A percentile compares a stretch with the other conserved stretches of the same genome.
Evolutionary conservation across 2,888 invertebrate genomes (phyloP).

Genomic region (Drosophila helvetica): DNA sequence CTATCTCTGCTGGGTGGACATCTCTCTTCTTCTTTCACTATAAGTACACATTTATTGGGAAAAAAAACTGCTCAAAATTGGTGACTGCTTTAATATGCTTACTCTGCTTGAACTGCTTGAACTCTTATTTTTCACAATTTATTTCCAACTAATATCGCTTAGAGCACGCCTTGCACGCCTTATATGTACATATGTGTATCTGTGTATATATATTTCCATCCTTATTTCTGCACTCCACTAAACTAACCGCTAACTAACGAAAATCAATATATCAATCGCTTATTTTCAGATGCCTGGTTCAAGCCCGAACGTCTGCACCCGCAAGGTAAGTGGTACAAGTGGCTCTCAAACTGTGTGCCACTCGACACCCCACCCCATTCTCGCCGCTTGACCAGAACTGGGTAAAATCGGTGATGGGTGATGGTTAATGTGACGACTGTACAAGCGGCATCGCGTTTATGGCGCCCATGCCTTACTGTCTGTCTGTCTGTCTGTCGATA

Average conservation of each 20-base stretch:
- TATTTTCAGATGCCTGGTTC: conserved; percentile 95
- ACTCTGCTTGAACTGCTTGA: not conserved
- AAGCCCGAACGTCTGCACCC: conserved; percentile 96
- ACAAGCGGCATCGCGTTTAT: conserved; percentile 26
- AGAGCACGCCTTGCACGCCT: conserved; percentile 50
- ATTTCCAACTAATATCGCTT: not conserved
- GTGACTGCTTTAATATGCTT: not conserved
- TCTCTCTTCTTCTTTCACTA: no score
- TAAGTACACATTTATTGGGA: no score
- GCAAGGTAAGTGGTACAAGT: conserved; percentile 89
- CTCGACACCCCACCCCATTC: conserved; percentile 17
- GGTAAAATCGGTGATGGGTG: not conserved
- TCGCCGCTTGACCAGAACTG: conserved; percentile 25
- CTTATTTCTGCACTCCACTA: conserved; percentile 53
- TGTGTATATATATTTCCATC: conserved; percentile 17
- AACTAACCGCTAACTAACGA: conserved; percentile 75
- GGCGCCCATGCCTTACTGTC: not conserved
- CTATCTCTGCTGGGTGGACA: not conserved
- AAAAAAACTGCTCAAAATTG: not conserved
- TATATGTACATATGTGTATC: not conserved
- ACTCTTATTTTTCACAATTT: no score
- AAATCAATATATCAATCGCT: conserved; percentile 81
- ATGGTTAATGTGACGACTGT: conserved; percentile 39
- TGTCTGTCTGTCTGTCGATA: conserved; percentile 27
- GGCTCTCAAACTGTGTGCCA: conserved; percentile 47